Conservation (phyloP, 2,113 vertebrate species). For the Xenus cinereus region DNA sequence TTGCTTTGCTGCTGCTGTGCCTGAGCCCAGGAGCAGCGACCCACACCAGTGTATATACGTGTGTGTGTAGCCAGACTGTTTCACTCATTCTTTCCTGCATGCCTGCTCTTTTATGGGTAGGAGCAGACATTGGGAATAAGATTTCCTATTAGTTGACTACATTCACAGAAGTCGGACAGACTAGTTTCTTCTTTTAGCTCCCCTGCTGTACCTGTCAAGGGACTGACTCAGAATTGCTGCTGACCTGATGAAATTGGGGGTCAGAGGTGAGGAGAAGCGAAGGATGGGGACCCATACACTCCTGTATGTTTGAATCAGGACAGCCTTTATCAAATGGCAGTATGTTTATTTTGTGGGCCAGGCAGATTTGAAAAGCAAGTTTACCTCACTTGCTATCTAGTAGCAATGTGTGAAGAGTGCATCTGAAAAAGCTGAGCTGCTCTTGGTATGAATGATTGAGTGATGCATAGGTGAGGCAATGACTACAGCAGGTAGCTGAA, state of each 20-base stretch:
- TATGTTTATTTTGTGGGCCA: background rate
- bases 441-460: background rate
- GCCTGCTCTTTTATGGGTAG: background rate
- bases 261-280: background rate
- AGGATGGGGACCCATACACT: background rate
- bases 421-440: background rate
- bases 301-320: background rate
- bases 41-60: background rate
- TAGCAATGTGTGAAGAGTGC: accelerated
- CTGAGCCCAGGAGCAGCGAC: background rate
- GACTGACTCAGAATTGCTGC: background rate
- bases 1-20: background rate
- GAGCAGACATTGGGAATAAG: background rate
- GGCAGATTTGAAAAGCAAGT: background rate
- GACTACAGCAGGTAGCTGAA: background rate
- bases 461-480: background rate
- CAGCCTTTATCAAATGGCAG: background rate
- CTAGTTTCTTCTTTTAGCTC: background rate
- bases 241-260: background rate
- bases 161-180: background rate
- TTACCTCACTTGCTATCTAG: background rate
- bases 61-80: background rate
- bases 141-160: background rate
- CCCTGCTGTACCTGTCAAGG: background rate
- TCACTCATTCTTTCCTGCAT: background rate